Base-by-base conservation (phyloP, 2,113 vertebrate species). In the Hippocampus comes region DNA sequence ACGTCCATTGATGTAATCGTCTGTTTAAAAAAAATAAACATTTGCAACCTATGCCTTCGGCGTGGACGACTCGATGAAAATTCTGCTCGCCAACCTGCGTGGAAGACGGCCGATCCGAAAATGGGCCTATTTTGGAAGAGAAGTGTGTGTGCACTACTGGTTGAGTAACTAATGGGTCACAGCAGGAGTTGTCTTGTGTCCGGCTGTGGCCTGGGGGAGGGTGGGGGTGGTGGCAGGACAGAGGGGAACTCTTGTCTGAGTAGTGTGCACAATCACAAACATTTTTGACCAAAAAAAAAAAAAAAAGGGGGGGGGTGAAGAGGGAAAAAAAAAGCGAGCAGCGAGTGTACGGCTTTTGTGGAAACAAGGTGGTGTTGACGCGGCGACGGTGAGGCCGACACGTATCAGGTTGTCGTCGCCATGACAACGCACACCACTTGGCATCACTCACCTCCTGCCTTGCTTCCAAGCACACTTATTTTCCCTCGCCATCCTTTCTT, bases 91-190 rank as follows among this genome's bases (percentile, higher is more conserved):
- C 17, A 61, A 25, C 15, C 15, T 12, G 27, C 30, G 30, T 34
- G 59, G 27, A 61, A 34, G 27, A 61, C 18, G 59, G 9, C 61
- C 20, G 17, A 41, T 21, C 43, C 17, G n/a, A 41, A 63, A 4
- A 8, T 63, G 61, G 9, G 34, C 34, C 61, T 21, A 10, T 42
- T 67, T 53, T 9, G 41, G 64, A 27, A 56, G 60, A 30, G 48
- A n/a, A 68, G 73, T 74, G 65, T 30, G 27, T 59, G 67, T 30
- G 30, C 48, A 18, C 46, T 2, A 43, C 43, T 75, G 38, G 69
- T 72, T 81, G 67, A 51, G 73, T 73, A 75, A 77, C 74, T 74
- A 79, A 80, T 80, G 72, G 67, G 48, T 67, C 55, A 51, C 73
- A 72, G 67, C 34, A 3, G 64, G 78, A 68, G 74, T 23, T 6